A percentile compares a stretch with the other conserved stretches of the same genome.
phyloP scores from a whole-genome alignment of 1,140 invertebrate genomes.

The Telenomus remus region DNA sequence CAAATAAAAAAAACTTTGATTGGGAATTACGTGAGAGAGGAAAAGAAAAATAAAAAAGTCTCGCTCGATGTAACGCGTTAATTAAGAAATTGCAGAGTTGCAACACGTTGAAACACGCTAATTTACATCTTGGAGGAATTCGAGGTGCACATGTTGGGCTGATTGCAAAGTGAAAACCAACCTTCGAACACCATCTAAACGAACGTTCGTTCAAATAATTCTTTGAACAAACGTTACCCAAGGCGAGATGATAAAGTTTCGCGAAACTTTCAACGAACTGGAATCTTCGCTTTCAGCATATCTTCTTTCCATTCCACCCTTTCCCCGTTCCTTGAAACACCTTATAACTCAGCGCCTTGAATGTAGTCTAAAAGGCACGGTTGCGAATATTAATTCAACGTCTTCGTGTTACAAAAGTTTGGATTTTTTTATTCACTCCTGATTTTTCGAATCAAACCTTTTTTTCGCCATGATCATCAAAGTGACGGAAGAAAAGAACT shows the following conservation, averaged over 20 bases:
- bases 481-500: conserved; percentile 9
- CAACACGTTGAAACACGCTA: neutral
- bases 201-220: conserved; percentile 41
- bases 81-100: too few relatives aligned
- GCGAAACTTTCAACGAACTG: conserved; percentile 47
- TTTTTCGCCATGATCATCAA: too few relatives aligned
- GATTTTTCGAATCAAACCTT: neutral
- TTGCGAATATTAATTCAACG: conserved; percentile 29
- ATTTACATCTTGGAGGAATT: neutral
- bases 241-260: conserved; percentile 63
- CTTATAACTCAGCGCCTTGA: conserved; percentile 15
- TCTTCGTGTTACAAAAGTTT: neutral
- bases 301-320: conserved; percentile 36
- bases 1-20: too few relatives aligned
- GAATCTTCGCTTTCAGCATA: conserved; percentile 21
- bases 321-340: conserved; percentile 12
- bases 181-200: conserved; percentile 6
- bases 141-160: too few relatives aligned
- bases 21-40: too few relatives aligned
- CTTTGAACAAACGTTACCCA: conserved; percentile 42
- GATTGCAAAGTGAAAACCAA: conserved; percentile 18
- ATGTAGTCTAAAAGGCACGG: conserved; percentile 17
- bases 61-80: too few relatives aligned
- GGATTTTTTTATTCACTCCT: neutral
- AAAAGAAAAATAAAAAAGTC: too few relatives aligned